Conservation (phyloP, 2,888 invertebrate species). For the Lasioglossum vierecki region DNA sequence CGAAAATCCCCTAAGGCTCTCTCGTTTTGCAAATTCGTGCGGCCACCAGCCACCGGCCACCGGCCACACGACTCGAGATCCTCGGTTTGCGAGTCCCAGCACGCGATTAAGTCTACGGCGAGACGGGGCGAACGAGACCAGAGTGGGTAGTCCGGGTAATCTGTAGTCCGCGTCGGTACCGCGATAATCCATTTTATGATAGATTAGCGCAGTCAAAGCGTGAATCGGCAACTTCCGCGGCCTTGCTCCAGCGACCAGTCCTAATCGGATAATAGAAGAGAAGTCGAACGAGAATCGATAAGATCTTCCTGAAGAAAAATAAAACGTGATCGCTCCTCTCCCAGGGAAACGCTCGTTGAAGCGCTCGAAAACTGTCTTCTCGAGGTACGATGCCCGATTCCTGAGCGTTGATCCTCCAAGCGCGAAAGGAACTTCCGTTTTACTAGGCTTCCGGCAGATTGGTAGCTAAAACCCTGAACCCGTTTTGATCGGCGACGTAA, state of each 20-base stretch:
- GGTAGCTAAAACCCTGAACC: slow-evolving; percentile 88
- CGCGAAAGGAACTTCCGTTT: slow-evolving; percentile 15
- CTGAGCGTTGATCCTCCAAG: not conserved
- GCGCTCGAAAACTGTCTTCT: not conserved
- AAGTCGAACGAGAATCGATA: not conserved
- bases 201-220: not conserved
- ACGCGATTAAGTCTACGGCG: not conserved
- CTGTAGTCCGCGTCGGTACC: not conserved
- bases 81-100: not conserved
- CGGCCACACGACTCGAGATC: not conserved
- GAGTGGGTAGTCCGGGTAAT: not conserved
- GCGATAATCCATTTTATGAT: not conserved
- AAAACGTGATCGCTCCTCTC: not conserved
- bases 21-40: not conserved
- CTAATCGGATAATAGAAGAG: not conserved
- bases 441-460: slow-evolving; percentile 86
- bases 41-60: too few species aligned
- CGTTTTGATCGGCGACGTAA: slow-evolving; percentile 87
- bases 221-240: not conserved
- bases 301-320: not conserved
- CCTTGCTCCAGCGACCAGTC: not conserved
- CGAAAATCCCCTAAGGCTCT: not conserved
- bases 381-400: not conserved
- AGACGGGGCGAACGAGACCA: not conserved
- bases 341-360: not conserved